Evolutionary conservation across 2,113 vertebrate species (phyloP).

Genomic region (Chionis minor): DNA sequence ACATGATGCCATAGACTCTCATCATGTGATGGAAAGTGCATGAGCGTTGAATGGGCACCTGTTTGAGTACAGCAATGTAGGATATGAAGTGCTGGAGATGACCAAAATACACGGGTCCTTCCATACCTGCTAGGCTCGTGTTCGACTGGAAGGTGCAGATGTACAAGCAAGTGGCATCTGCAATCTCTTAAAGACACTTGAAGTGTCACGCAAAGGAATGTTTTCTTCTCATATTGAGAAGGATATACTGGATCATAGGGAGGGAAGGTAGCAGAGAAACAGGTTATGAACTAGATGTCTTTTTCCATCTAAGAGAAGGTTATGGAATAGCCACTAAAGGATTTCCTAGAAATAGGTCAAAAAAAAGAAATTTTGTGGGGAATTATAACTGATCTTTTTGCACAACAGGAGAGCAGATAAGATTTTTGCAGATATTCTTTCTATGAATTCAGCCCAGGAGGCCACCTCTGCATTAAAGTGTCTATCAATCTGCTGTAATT

Average conservation of each 20-base stretch:
- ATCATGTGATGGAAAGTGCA: not conserved
- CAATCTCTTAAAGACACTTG: not conserved
- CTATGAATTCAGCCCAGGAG: not conserved
- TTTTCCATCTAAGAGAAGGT: not conserved
- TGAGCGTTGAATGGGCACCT: accelerated
- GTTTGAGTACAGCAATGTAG: not conserved
- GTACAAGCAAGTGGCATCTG: not conserved
- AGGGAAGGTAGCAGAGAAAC: not conserved
- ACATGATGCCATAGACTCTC: not conserved
- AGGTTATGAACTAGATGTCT: not conserved
- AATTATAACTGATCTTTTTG: not conserved
- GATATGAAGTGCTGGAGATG: not conserved
- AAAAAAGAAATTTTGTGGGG: not conserved
- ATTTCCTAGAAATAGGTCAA: not conserved
- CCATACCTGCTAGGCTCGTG: not conserved
- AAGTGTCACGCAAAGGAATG: not conserved
- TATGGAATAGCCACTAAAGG: not conserved
- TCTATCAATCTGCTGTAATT: not conserved
- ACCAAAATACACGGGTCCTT: not conserved
- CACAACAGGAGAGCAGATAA: not conserved
- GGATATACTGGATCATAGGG: not conserved
- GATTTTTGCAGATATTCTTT: not conserved
- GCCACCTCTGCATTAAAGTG: not conserved
- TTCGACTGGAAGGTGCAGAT: not conserved
- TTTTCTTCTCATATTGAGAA: not conserved